Evolutionary conservation across 2,888 invertebrate species (phyloP), one percentile per base, ranked within the genome.

Genomic region (Sisyra terminalis): DNA sequence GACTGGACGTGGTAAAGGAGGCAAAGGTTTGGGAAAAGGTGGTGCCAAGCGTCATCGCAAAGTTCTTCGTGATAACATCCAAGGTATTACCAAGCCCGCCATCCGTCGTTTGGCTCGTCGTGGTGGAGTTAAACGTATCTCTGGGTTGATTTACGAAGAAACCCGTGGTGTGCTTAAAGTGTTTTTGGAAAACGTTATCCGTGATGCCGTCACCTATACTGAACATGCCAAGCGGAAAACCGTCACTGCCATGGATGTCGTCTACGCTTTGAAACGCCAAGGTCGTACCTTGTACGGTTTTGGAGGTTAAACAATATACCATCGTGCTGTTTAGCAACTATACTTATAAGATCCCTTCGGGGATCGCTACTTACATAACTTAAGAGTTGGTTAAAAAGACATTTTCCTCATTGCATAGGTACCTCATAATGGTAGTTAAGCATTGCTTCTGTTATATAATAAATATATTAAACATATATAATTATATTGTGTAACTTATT

Each of bases 201-300:
- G 81, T 36, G 85, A 85, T 56, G 83, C 85, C n/a, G 84, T 85
- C 40, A 85, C 83, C 3, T 86, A 85, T 60, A 86, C 85, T 1
- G 85, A 87, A 56, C 85, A 88, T 56, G 86, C 86, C 29, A 88
- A 87, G 62, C 68, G 86, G 51, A 88, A 88, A 65, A 88, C 86
- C 1, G 86, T 87, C 36, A 87, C 85, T 0, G 84, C 85, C 11
- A 86, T 87, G 86, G 86, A 87, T 51, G 81, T 88, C 9, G 84
- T 87, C 39, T 88, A 86, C 55, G 84, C 84, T n/a, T 60, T 86
- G 54, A 86, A 87, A 57, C 67, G 84, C 40, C 85, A 86, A 63
- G 83, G 84, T 3, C 70, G 83, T 50, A 86, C 85, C 46, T 60
- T 87, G 9, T 86, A 86, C 61, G 85, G 86, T 44, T 86, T 83